Percentiles rank a stretch among this genome's conserved stretches.
Conservation (phyloP, 2,888 invertebrate genomes). For the Mantis religiosa region DNA sequence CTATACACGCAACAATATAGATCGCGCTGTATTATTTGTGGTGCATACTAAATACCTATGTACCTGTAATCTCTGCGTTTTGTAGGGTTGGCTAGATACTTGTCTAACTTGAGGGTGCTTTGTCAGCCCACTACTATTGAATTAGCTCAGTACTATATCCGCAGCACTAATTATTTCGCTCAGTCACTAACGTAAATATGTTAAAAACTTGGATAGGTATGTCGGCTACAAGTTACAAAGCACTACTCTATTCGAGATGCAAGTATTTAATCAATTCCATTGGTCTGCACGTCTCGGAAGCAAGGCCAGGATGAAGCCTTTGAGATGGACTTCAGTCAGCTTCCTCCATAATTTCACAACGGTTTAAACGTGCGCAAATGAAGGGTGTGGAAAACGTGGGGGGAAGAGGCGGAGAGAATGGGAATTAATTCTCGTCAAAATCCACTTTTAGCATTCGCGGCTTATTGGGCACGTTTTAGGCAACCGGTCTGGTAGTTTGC, state of each 20-base stretch:
- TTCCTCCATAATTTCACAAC: neutral
- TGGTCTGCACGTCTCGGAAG: neutral
- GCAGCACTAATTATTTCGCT: no score
- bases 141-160: no score
- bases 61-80: no score
- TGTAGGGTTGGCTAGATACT: no score
- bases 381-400: neutral
- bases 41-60: no score
- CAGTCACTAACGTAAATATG: no score
- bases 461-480: conserved; percentile 23
- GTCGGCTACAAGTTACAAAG: neutral
- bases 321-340: neutral
- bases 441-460: conserved; percentile 11
- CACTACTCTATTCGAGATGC: neutral
- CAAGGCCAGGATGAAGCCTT: neutral
- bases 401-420: neutral
- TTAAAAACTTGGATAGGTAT: neutral
- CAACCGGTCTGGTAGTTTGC: neutral
- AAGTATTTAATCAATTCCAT: neutral
- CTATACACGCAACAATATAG: no score
- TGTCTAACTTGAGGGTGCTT: no score
- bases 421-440: conserved; percentile 16
- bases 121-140: no score
- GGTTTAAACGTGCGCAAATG: neutral
- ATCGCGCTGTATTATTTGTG: no score